Evolutionary conservation across 1,140 invertebrate species (phyloP).

Genomic region (Drosophila auraria): DNA sequence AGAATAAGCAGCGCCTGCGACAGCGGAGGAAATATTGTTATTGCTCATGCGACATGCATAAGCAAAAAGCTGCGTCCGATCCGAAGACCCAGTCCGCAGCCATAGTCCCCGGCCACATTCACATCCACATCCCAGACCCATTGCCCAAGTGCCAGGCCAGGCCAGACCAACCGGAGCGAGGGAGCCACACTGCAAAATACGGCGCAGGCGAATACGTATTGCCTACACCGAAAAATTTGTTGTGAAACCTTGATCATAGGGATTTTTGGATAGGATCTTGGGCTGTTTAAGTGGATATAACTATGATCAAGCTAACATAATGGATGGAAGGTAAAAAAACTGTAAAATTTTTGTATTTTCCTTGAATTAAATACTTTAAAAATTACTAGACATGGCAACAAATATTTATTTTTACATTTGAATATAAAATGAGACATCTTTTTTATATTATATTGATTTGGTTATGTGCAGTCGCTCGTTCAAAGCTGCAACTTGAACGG

Average conservation of each 20-base stretch:
- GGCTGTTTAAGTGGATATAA: rapidly evolving
- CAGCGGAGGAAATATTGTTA: conserved; percentile 72
- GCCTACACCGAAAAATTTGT: not conserved
- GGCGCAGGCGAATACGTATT: not conserved
- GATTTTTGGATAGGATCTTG: not conserved
- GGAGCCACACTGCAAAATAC: conserved; percentile 21
- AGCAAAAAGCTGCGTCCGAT: conserved; percentile 56
- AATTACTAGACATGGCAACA: not conserved
- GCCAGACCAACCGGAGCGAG: conserved; percentile 37
- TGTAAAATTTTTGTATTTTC: not conserved
- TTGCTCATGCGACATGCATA: conserved; percentile 80
- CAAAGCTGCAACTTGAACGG: too few relatives aligned
- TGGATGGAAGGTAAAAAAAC: too few relatives aligned
- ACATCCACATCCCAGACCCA: conserved; percentile 14
- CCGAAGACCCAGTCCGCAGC: conserved; percentile 4
- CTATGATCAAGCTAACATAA: not conserved
- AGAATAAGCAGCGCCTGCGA: conserved; percentile 59
- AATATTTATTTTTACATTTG: not conserved
- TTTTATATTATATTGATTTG: too few relatives aligned
- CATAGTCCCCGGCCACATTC: not conserved
- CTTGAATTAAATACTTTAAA: not conserved
- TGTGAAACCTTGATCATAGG: rapidly evolving
- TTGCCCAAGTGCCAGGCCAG: conserved; percentile 15
- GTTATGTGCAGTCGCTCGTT: too few relatives aligned
- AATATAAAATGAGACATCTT: not conserved